phyloP scores from a whole-genome alignment of 2,888 invertebrate species.

The Dolichomitus sp. region DNA sequence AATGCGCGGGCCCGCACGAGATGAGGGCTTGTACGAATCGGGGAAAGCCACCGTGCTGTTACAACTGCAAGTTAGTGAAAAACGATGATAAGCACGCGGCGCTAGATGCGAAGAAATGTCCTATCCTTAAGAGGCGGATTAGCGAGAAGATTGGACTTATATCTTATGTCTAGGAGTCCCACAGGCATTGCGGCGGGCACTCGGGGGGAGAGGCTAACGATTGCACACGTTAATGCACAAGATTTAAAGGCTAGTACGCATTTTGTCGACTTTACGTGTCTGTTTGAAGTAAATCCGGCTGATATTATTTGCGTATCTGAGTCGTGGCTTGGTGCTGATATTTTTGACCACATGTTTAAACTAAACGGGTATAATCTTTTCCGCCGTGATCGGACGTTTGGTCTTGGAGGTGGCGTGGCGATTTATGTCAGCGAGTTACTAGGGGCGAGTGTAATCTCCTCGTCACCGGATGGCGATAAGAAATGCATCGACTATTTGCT shows the following conservation, averaged over 20 bases:
- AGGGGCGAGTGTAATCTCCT: not conserved
- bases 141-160: not conserved
- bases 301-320: not conserved
- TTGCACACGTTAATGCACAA: not conserved
- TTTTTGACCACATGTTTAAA: not conserved
- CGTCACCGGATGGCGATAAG: not conserved
- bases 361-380: not conserved
- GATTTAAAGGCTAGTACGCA: not conserved
- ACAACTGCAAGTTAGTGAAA: not conserved
- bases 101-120: not conserved
- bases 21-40: not conserved
- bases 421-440: not conserved
- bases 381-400: not conserved
- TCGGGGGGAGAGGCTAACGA: not conserved
- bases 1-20: constrained; percentile 19
- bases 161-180: not conserved
- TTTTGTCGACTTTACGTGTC: not conserved
- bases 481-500: not conserved
- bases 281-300: not conserved
- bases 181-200: not conserved
- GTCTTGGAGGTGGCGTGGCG: not conserved
- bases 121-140: not conserved
- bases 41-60: not conserved
- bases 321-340: not conserved
- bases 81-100: not conserved